Evolutionary conservation across 2,113 vertebrate genomes (phyloP).

Genomic region (Fulica atra): DNA sequence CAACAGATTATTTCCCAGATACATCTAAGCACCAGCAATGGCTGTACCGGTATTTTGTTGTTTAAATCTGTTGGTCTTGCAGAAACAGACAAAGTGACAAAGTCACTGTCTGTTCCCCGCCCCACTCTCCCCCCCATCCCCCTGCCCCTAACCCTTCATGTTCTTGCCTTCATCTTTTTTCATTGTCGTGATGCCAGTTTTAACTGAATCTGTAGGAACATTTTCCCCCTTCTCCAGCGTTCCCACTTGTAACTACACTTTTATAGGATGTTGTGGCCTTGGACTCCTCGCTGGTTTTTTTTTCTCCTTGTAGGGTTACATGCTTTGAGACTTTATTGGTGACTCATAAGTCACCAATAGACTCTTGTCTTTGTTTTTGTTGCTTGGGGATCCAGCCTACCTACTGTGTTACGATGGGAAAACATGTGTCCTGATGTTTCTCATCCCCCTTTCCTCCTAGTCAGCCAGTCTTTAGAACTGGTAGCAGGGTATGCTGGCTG

Average conservation of each 20-base stretch:
- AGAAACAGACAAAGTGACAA: not conserved
- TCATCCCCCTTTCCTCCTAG: not conserved
- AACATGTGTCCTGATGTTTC: not conserved
- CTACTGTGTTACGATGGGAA: not conserved
- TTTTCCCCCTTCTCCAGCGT: not conserved
- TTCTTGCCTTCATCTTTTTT: not conserved
- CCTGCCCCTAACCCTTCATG: not conserved
- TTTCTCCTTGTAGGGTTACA: not conserved
- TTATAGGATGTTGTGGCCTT: not conserved
- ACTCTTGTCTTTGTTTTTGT: not conserved
- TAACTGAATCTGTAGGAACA: not conserved
- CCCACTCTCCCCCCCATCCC: not conserved
- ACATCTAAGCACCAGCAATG: not conserved
- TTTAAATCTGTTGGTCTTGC: not conserved
- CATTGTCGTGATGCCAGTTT: not conserved
- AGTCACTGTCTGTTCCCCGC: rapidly evolving
- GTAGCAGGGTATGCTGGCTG: not conserved
- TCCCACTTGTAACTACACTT: not conserved
- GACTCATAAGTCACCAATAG: not conserved
- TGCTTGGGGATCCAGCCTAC: not conserved
- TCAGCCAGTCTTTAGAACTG: not conserved
- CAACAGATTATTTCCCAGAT: not conserved
- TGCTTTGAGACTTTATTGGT: not conserved
- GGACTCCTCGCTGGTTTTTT: not conserved
- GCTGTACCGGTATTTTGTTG: too few relatives aligned